Percentiles rank a stretch among this genome's conserved stretches.
Conservation (phyloP, 2,888 invertebrate genomes). For the Limnephilus rhombicus region DNA sequence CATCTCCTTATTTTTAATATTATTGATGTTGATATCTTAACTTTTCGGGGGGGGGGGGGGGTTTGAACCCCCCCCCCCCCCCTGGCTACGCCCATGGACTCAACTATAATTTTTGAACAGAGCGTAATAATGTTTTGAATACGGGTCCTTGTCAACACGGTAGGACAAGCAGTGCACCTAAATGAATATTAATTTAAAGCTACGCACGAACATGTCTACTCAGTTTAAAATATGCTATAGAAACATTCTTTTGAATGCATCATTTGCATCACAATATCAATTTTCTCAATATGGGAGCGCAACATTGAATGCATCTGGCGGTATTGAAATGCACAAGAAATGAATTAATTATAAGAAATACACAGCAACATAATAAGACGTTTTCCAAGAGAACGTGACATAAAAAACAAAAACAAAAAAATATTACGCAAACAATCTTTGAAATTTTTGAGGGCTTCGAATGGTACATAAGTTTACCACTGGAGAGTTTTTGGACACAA, state of each 20-base stretch:
- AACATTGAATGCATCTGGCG: constrained; percentile 6
- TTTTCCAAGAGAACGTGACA: background rate
- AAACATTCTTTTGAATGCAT: background rate
- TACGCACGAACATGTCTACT: background rate
- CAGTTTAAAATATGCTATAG: constrained; percentile 7
- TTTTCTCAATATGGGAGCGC: background rate
- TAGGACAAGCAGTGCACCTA: background rate
- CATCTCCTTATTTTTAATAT: no score
- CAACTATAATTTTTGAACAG: no score
- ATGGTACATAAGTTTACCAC: background rate
- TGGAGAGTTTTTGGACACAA: no score
- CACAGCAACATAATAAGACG: background rate
- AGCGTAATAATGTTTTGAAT: background rate
- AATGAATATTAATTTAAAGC: background rate
- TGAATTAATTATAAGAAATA: constrained; percentile 3
- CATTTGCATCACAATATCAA: constrained; percentile 36
- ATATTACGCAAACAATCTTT: background rate
- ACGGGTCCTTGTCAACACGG: background rate
- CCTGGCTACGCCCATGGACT: no score
- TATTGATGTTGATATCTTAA: no score
- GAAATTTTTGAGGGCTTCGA: background rate
- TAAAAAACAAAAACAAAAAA: background rate
- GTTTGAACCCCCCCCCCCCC: no score
- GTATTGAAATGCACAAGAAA: background rate
- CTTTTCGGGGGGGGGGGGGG: no score